Base-by-base conservation (phyloP, 2,888 invertebrate genomes). In the Coremacera marginata region DNA sequence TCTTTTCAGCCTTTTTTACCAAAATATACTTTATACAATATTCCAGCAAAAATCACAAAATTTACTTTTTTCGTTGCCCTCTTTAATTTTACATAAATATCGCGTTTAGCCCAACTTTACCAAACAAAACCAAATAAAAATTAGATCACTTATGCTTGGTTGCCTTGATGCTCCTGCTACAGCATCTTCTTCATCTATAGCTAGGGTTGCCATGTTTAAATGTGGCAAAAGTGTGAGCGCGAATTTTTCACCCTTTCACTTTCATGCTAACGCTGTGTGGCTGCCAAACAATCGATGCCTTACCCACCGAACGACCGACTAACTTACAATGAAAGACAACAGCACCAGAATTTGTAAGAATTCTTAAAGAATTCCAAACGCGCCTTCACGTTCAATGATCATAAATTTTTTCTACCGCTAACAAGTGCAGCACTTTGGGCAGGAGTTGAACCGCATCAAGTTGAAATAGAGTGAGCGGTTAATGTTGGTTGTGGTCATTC, bases 111-210 rank as follows among this genome's bases (percentile, higher is more conserved):
- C n/a, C 62, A 49, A 22, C 25, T 71, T 22, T 60, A 31, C 5
- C 55, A n/a, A 37, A 51, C 49, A 49, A 52, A 51, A 16, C 71
- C 25, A 70, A 70, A 63, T 67, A 75, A 70, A 73, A 76, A 78
- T 75, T 77, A 70, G 76, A 77, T 77, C 67, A 77, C 70, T 78
- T 72, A 70, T 65, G 63, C 78, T 71, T 67, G 70, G 25, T 22
- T 63, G 68, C 31, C 49, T 37, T 57, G 19, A 22, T 57, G n/a
- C 65, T 37, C 5, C 16, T 4, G 19, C 19, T 16, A 4, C 37
- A 9, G 7, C 5, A 5, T 31, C 31, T 31, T 31, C 65, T 65
- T 49, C 0, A n/a, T n/a, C 63, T 62, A 25, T 14, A n/a, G 25
- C 55, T 52, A 25, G 70, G 52, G 70, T 70, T 51, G 25, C 5